These are phyloP conservation scores for Dicrurus megarhynchus DNA, from an alignment of 2,113 vertebrate genomes.

Conservation along the genomic window DNA sequence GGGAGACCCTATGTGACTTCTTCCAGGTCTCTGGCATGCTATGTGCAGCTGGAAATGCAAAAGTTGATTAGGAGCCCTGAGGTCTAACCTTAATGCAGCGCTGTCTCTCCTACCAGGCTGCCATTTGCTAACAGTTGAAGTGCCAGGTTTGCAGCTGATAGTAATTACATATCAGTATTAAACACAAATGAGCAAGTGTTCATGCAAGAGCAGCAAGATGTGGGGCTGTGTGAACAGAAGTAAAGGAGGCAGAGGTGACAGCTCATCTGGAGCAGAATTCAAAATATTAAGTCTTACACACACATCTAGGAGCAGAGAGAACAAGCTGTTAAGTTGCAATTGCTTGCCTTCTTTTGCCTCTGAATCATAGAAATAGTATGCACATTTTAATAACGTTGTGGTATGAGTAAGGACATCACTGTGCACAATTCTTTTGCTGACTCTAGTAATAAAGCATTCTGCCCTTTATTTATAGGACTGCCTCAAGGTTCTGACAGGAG, in stretches of 20 bases:
- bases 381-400: constrained; percentile 11
- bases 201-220: background rate
- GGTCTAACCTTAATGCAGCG: accelerated
- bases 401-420: constrained; percentile 42
- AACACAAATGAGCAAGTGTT: background rate
- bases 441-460: constrained; percentile 61
- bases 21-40: background rate
- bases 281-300: background rate
- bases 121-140: background rate
- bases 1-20: background rate
- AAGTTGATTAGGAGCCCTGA: accelerated
- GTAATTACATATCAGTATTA: background rate
- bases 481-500: constrained; percentile 70
- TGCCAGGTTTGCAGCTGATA: background rate
- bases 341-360: background rate
- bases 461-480: constrained; percentile 73
- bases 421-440: constrained; percentile 59
- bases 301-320: background rate
- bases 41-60: background rate
- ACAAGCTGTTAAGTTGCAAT: background rate
- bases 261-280: background rate
- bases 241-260: background rate
- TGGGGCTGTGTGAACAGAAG: background rate
- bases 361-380: background rate
- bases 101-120: background rate